Evolutionary conservation across 2,888 invertebrate species (phyloP).

Genomic region (Tromatobia lineatoria): DNA sequence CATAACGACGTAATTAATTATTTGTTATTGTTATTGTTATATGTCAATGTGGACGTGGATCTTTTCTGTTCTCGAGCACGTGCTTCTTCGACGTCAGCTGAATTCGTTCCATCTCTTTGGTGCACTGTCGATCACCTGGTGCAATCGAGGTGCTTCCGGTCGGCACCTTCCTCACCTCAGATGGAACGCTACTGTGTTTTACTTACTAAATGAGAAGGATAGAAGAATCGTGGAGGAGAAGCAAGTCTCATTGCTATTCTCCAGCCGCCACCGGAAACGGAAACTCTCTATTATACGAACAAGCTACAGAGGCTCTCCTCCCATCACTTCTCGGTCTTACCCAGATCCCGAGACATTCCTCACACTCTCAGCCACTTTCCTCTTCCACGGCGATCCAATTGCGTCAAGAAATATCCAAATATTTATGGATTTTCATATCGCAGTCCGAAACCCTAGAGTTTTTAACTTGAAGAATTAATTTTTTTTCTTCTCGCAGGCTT

Average conservation of each 20-base stretch:
- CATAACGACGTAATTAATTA: background rate
- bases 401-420: conserved; percentile 32
- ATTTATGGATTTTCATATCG: conserved; percentile 5
- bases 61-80: conserved; percentile 31
- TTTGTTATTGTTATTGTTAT: conserved; percentile 1
- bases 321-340: conserved; percentile 70
- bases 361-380: conserved; percentile 40
- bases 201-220: conserved; percentile 48
- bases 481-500: too few species aligned
- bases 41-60: background rate
- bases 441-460: background rate
- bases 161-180: conserved; percentile 59
- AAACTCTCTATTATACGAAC: conserved; percentile 79
- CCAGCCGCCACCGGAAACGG: conserved; percentile 80
- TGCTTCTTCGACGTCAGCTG: conserved; percentile 39
- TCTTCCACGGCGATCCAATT: conserved; percentile 37
- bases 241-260: conserved; percentile 80
- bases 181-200: conserved; percentile 54
- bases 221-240: conserved; percentile 58
- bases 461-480: background rate
- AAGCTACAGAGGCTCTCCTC: conserved; percentile 37
- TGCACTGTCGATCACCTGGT: conserved; percentile 63
- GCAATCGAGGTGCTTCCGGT: conserved; percentile 71
- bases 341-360: conserved; percentile 72
- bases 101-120: conserved; percentile 28